A percentile compares a stretch with the other conserved stretches of the same genome.
Evolutionary conservation across 2,888 invertebrate species (phyloP).

Genomic region (Leptinotarsa tumamoca): DNA sequence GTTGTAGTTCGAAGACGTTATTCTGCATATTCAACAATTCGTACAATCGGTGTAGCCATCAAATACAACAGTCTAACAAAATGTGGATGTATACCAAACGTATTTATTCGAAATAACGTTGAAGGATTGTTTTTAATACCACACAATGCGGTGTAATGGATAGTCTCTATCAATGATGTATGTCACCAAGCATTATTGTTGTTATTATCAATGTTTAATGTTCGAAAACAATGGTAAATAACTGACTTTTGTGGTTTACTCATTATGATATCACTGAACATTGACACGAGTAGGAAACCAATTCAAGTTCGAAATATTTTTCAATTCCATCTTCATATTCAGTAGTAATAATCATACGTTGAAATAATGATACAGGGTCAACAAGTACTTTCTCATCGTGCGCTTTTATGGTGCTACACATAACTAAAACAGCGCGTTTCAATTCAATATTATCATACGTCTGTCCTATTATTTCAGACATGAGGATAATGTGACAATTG

Average conservation of each 20-base stretch:
- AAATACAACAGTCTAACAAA: constrained; percentile 33
- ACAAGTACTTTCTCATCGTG: neutral
- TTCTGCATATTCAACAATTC: constrained; percentile 17
- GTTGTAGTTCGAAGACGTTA: constrained; percentile 11
- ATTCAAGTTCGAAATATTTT: neutral
- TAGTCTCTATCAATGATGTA: constrained; percentile 27
- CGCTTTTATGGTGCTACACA: neutral
- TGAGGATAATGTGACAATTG: too few relatives aligned
- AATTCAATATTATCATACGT: neutral
- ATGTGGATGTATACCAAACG: constrained; percentile 48
- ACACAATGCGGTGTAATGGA: constrained; percentile 22
- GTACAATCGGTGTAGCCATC: constrained; percentile 11
- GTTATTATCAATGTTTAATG: constrained; percentile 13
- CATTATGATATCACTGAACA: neutral
- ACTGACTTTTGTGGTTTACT: constrained; percentile 5
- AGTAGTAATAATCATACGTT: constrained; percentile 9
- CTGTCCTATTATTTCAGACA: too few relatives aligned
- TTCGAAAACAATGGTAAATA: constrained; percentile 16
- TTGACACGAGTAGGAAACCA: neutral
- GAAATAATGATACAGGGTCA: constrained; percentile 18
- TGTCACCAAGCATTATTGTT: constrained; percentile 16
- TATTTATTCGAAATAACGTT: constrained; percentile 35
- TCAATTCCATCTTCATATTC: neutral
- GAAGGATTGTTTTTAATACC: constrained; percentile 30
- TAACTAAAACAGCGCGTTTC: neutral